Evolutionary conservation across 2,113 vertebrate genomes (phyloP).

Genomic region (Bos indicus): DNA sequence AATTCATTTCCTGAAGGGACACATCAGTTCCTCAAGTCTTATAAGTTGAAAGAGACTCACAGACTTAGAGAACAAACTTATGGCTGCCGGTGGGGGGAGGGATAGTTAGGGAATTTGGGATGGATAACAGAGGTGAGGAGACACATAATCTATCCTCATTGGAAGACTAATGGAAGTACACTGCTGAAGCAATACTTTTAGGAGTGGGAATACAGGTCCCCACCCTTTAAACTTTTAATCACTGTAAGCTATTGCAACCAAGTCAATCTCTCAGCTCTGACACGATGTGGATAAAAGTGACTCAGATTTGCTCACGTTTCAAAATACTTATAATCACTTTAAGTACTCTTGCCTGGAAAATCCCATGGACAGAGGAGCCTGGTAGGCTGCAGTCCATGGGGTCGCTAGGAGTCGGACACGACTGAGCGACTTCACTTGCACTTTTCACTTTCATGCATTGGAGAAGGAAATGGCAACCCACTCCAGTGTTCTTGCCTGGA

Average conservation of each 20-base stretch:
- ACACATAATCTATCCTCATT: not conserved
- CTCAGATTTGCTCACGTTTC: not conserved
- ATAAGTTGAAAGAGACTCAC: not conserved
- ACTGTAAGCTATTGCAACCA: slow-evolving; percentile 1
- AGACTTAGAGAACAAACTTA: not conserved
- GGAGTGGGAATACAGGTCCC: not conserved
- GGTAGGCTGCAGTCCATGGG: too few species aligned
- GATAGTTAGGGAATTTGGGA: not conserved
- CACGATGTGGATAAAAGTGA: not conserved
- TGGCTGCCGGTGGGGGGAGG: fast-evolving
- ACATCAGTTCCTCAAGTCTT: slow-evolving; percentile 4
- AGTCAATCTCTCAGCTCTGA: not conserved
- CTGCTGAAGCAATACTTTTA: not conserved
- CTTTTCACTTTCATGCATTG: too few species aligned
- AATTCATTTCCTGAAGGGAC: not conserved
- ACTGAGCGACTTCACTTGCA: too few species aligned
- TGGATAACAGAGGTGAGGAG: not conserved
- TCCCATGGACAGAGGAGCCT: too few species aligned
- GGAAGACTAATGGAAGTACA: not conserved
- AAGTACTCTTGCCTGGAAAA: not conserved
- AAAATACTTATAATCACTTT: slow-evolving; percentile 26
- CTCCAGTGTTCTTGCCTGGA: too few species aligned
- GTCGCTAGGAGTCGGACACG: too few species aligned
- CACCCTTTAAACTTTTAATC: not conserved
- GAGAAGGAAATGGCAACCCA: too few species aligned